phyloP scores from a whole-genome alignment of 2,797 vertebrate species.

The Chelon labrosus region DNA sequence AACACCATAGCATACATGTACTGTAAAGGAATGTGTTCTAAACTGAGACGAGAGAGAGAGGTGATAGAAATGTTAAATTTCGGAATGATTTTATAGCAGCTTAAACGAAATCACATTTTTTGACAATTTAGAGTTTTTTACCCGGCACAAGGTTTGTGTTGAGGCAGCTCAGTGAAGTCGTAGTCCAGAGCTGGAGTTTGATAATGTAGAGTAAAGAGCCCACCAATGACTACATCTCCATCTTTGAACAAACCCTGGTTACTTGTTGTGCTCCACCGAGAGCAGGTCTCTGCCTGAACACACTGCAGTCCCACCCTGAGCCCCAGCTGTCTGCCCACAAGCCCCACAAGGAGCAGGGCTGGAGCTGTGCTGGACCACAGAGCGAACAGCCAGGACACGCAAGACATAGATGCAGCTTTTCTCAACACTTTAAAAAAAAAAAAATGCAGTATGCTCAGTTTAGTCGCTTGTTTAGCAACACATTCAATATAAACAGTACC shows the following conservation, averaged over 20 bases:
- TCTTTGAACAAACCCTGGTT: constrained; percentile 75
- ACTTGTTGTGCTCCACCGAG: constrained; percentile 54
- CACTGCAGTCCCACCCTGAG: constrained; percentile 51
- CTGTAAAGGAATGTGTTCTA: constrained; percentile 78
- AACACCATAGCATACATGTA: constrained; percentile 82
- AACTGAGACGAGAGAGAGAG: constrained; percentile 63
- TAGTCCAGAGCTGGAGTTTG: constrained; percentile 54
- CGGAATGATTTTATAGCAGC: too few species aligned
- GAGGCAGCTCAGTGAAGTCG: constrained; percentile 62
- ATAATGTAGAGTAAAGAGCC: constrained; percentile 79
- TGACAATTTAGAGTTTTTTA: constrained; percentile 57
- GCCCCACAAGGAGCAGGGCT: constrained; percentile 59
- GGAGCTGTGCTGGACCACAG: constrained; percentile 38
- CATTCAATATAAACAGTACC: background rate
- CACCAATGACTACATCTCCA: constrained; percentile 83
- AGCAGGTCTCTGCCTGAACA: constrained; percentile 57
- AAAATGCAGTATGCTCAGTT: background rate
- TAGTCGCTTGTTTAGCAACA: background rate
- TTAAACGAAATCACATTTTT: background rate
- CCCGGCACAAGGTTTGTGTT: constrained; percentile 73
- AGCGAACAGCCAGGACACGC: constrained; percentile 39
- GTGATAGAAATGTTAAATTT: background rate
- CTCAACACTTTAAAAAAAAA: constrained; percentile 5
- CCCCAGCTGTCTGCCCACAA: constrained; percentile 58
- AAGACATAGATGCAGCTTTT: constrained; percentile 51